A percentile compares a stretch with the other conserved stretches of the same genome.
phyloP scores from a whole-genome alignment of 2,888 invertebrate species.

The Strigamia maritima region DNA sequence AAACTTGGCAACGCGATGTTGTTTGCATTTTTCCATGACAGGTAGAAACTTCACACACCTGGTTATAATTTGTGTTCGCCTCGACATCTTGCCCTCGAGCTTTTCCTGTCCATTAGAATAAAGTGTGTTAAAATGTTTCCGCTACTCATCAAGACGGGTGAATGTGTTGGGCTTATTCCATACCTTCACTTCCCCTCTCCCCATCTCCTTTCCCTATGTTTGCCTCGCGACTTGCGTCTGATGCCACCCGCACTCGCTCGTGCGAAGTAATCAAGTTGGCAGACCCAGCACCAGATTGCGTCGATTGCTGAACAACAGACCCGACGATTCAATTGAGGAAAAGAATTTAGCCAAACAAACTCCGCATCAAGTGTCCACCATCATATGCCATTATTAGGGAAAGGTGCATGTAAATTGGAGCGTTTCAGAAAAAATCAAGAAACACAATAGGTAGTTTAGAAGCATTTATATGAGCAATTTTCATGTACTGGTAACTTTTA shows the following conservation, averaged over 20 bases:
- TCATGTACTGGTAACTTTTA: no score
- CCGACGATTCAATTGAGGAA: slow-evolving; percentile 22
- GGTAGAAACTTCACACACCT: slow-evolving; percentile 25
- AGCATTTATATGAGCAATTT: not conserved
- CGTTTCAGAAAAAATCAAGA: not conserved
- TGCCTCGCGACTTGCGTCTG: slow-evolving; percentile 12
- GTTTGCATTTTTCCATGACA: slow-evolving; percentile 31
- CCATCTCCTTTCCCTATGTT: slow-evolving; percentile 6
- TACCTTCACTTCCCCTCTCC: not conserved
- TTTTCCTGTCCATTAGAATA: slow-evolving; percentile 34
- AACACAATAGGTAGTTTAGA: not conserved
- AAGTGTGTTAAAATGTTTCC: slow-evolving; percentile 34
- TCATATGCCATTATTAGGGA: not conserved
- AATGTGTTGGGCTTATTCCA: slow-evolving; percentile 22
- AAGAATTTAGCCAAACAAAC: slow-evolving; percentile 24
- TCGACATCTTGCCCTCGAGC: slow-evolving; percentile 30
- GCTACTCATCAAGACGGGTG: slow-evolving; percentile 21
- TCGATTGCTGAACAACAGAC: slow-evolving; percentile 32
- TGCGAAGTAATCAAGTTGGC: slow-evolving; percentile 34
- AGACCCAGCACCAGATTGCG: slow-evolving; percentile 21
- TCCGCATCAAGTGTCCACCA: slow-evolving; percentile 23
- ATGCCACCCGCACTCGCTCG: slow-evolving; percentile 31
- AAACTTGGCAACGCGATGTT: slow-evolving; percentile 18
- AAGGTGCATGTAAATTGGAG: not conserved
- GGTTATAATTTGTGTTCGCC: slow-evolving; percentile 32